Evolutionary conservation across 2,888 invertebrate genomes (phyloP).

Genomic region (Netelia virgata): DNA sequence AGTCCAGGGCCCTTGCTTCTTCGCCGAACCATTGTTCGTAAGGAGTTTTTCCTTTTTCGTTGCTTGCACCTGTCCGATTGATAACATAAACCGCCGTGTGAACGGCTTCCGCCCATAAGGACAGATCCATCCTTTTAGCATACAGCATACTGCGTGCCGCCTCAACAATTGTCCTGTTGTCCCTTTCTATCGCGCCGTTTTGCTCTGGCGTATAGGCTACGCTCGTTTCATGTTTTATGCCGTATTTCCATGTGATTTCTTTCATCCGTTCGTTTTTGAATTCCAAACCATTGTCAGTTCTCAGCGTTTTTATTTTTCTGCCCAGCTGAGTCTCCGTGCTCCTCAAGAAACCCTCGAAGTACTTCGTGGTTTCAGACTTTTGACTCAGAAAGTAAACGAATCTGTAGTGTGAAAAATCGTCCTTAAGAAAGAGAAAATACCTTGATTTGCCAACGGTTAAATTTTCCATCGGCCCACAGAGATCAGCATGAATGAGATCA

Average conservation of each 20-base stretch:
- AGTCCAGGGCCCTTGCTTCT: no score
- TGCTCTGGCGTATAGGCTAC: constrained; percentile 69
- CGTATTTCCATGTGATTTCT: constrained; percentile 26
- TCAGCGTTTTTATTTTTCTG: constrained; percentile 48
- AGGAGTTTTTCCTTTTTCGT: no score
- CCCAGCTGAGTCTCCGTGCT: constrained; percentile 37
- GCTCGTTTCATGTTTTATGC: constrained; percentile 65
- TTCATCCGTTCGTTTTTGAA: constrained; percentile 63
- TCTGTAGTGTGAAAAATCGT: constrained; percentile 63
- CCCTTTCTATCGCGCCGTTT: constrained; percentile 73
- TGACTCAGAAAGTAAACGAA: constrained; percentile 55
- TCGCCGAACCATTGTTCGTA: no score
- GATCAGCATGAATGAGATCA: not conserved
- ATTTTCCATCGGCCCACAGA: not conserved
- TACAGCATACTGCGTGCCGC: constrained; percentile 67
- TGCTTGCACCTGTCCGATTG: no score
- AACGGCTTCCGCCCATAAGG: no score
- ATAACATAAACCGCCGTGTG: no score
- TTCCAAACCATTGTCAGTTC: constrained; percentile 67
- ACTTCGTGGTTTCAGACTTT: constrained; percentile 42
- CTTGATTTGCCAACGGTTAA: not conserved
- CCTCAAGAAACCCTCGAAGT: constrained; percentile 46
- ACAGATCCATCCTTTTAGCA: no score
- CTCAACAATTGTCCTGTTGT: constrained; percentile 77
- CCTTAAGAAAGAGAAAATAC: constrained; percentile 38